Percentiles rank a stretch among this genome's conserved stretches.
phyloP scores from a whole-genome alignment of 2,888 invertebrate genomes.

The Zygothrica quintamaculata region DNA sequence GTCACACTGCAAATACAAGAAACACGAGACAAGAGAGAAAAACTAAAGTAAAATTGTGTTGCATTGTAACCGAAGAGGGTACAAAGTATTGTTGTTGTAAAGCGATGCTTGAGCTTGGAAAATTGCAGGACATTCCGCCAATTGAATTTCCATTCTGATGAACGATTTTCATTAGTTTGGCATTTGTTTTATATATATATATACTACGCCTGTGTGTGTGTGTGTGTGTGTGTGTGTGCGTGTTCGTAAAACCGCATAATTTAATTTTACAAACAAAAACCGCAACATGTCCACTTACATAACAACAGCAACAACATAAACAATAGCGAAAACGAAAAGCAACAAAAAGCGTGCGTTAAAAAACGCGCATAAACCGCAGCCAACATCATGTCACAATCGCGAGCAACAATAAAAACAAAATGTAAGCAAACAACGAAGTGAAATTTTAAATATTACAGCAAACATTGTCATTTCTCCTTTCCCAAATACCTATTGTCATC shows the following conservation, averaged over 20 bases:
- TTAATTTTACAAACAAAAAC: slow-evolving; percentile 73
- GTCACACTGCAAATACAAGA: neutral
- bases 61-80: too few relatives aligned
- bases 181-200: slow-evolving; percentile 44
- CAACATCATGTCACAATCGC: slow-evolving; percentile 69
- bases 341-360: slow-evolving; percentile 36
- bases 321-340: slow-evolving; percentile 21
- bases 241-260: slow-evolving; percentile 74
- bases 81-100: too few relatives aligned
- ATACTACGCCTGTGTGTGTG: neutral
- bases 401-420: slow-evolving; percentile 22
- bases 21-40: too few relatives aligned
- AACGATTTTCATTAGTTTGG: slow-evolving; percentile 52
- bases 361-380: slow-evolving; percentile 54
- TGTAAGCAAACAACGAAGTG: slow-evolving; percentile 43
- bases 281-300: slow-evolving; percentile 63
- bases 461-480: slow-evolving; percentile 28
- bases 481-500: neutral
- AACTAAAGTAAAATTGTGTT: too few relatives aligned
- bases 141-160: slow-evolving; percentile 41
- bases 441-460: slow-evolving; percentile 47
- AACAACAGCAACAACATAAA: slow-evolving; percentile 25
- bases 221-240: slow-evolving; percentile 12
- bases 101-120: neutral
- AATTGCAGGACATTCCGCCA: slow-evolving; percentile 23